phyloP scores from a whole-genome alignment of 2,888 invertebrate species.

The Drosophila mettleri region DNA sequence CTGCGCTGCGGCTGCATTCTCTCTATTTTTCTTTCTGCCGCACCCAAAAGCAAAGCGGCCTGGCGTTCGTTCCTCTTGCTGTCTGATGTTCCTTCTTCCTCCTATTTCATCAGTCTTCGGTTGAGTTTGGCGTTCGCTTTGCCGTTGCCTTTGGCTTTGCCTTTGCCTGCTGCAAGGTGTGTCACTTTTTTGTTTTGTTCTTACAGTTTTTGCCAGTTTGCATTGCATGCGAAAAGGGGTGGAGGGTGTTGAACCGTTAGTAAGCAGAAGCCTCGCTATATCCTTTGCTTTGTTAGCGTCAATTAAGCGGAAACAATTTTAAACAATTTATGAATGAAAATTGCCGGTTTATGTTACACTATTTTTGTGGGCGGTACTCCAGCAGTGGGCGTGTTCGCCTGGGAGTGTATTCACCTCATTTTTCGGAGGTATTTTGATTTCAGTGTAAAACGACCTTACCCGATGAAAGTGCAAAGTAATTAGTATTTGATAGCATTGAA shows the following conservation, averaged over 20 bases:
- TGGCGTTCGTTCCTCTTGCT: conserved; percentile 18
- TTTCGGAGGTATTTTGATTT: conserved; percentile 1
- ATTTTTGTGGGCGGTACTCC: conserved; percentile 2
- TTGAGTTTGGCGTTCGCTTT: conserved; percentile 37
- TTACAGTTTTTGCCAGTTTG: conserved; percentile 54
- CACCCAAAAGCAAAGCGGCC: conserved; percentile 68
- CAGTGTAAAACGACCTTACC: neutral
- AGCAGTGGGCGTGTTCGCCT: neutral
- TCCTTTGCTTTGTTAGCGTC: conserved; percentile 27
- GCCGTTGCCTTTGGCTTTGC: conserved; percentile 27
- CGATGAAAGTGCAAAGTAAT: neutral
- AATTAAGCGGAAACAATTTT: conserved; percentile 62
- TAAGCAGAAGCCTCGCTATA: conserved; percentile 9
- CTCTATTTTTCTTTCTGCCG: conserved; percentile 65
- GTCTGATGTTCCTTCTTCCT: conserved; percentile 17
- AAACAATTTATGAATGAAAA: conserved; percentile 73
- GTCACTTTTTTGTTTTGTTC: conserved; percentile 82
- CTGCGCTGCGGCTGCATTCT: conserved; percentile 37
- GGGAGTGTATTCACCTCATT: neutral
- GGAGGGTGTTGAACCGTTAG: neutral
- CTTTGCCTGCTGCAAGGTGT: conserved; percentile 65
- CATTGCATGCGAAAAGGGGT: conserved; percentile 10
- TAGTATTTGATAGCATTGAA: neutral
- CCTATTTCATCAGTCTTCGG: conserved; percentile 20
- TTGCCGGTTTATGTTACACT: conserved; percentile 37